Base-by-base conservation (phyloP, 2,888 invertebrate species). In the Liodrosophila aerea region DNA sequence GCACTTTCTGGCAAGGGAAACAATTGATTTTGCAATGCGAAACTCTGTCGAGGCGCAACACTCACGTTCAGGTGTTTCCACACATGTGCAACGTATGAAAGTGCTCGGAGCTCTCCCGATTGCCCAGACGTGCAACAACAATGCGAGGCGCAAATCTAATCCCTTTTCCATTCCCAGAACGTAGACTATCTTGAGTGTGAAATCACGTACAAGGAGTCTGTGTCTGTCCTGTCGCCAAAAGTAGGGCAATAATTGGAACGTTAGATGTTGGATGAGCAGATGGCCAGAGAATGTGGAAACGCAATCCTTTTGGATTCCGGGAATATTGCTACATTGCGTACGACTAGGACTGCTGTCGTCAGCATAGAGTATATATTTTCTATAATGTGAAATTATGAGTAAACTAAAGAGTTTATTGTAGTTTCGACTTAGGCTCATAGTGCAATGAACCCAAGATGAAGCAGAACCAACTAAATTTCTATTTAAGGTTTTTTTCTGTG, bases 151-250 rank as follows among this genome's bases (percentile, higher is more conserved):
- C 46, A 34, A 72, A 72, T 54, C 22, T 54, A 58, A 66, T 63
- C 73, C 68, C 64, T 36, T 60, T 64, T 44, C 47, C 27, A 46
- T 83, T 78, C 83, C 52, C 27, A 31, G 78, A 76, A 83, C 34
- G 29, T 13, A 69, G 47, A 34, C 45, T 81, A 80, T 80, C 84
- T 80, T 70, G 61, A 70, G 61, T 75, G 70, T 51, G 81, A 80
- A 80, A 80, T 80, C 80, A 80, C 80, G 80, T 84, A 63, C 59
- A 27, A 16, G 54, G 37, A 33, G n/a, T 15, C 7, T 39, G 40
- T 18, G 12, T 40, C 31, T 36, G 30, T 16, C 39, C 13, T 36
- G 30, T 16, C 39, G 12, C 8, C 40, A 45, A 45, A 51, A 36
- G 30, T 53, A 54, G 40, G 44, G 59, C 50, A 62, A 77, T 66